phyloP scores from a whole-genome alignment of 2,797 vertebrate species.

The Takifugu rubripes region DNA sequence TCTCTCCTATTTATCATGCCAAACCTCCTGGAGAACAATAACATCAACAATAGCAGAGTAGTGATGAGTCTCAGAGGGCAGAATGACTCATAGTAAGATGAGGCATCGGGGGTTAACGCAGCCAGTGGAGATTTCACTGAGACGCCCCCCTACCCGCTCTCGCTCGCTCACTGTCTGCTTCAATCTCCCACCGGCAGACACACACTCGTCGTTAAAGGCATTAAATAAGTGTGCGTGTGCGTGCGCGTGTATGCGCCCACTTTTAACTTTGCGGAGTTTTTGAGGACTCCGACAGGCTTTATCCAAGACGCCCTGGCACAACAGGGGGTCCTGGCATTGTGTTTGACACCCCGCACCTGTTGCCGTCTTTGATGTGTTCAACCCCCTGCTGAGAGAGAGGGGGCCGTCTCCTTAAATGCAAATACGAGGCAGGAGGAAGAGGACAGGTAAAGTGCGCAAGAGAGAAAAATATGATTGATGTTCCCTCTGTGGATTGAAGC shows the following conservation, averaged over 20 bases:
- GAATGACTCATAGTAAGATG: conserved; percentile 54
- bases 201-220: conserved; percentile 42
- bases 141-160: conserved; percentile 11
- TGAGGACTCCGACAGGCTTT: conserved; percentile 68
- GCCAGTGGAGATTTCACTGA: conserved; percentile 50
- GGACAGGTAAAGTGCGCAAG: conserved; percentile 50
- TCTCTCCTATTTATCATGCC: conserved; percentile 39
- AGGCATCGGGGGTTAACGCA: conserved; percentile 62
- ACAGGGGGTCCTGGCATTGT: conserved; percentile 64
- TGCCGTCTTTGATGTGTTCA: conserved; percentile 67
- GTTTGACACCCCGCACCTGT: conserved; percentile 73
- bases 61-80: conserved; percentile 52
- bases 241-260: conserved; percentile 8
- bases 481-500: conserved; percentile 52
- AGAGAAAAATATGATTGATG: conserved; percentile 68
- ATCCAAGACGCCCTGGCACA: conserved; percentile 59
- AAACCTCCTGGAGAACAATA: conserved; percentile 59
- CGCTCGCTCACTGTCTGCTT: conserved; percentile 19
- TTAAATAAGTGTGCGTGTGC: conserved; percentile 26
- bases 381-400: conserved; percentile 53
- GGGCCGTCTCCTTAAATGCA: conserved; percentile 63
- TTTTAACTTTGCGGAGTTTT: conserved; percentile 60
- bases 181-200: conserved; percentile 35
- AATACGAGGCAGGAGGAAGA: conserved; percentile 52
- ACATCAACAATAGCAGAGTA: conserved; percentile 53